These are phyloP conservation scores for Nomada flava DNA, from an alignment of 2,888 invertebrate genomes.

Conservation along the genomic window DNA sequence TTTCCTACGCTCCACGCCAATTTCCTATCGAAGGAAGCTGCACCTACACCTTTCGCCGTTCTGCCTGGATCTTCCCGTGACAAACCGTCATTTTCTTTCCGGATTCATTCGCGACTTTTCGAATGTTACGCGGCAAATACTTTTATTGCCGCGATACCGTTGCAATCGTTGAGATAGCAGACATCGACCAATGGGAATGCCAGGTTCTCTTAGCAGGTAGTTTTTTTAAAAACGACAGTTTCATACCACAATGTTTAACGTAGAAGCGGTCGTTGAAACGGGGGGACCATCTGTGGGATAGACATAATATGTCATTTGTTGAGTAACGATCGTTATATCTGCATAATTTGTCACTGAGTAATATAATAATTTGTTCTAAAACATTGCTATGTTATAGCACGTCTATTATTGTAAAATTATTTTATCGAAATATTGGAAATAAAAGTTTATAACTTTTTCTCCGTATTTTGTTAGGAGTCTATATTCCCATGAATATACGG, in stretches of 20 bases:
- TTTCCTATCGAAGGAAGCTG: conserved; percentile 47
- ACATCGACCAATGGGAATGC: conserved; percentile 43
- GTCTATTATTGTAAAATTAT: background rate
- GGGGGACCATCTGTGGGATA: background rate
- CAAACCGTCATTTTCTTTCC: conserved; percentile 10
- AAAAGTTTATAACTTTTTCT: background rate
- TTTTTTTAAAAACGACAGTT: conserved; percentile 14
- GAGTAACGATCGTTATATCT: background rate
- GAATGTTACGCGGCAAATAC: conserved; percentile 61
- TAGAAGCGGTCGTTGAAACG: background rate
- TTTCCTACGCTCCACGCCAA: conserved; percentile 61
- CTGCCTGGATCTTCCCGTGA: background rate
- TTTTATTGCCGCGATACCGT: conserved; percentile 45
- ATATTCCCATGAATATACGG: too few relatives aligned
- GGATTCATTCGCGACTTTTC: conserved; percentile 25
- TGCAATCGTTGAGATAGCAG: conserved; percentile 20
- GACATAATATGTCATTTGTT: background rate
- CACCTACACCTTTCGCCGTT: conserved; percentile 32
- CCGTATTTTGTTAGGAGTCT: background rate
- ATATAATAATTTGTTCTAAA: background rate
- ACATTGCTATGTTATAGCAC: background rate
- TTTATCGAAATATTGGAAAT: background rate
- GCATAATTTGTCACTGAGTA: background rate
- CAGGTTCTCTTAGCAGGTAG: conserved; percentile 7
- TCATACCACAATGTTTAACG: conserved; percentile 11